phyloP scores from a whole-genome alignment of 2,888 invertebrate species.

The Bibio marci region DNA sequence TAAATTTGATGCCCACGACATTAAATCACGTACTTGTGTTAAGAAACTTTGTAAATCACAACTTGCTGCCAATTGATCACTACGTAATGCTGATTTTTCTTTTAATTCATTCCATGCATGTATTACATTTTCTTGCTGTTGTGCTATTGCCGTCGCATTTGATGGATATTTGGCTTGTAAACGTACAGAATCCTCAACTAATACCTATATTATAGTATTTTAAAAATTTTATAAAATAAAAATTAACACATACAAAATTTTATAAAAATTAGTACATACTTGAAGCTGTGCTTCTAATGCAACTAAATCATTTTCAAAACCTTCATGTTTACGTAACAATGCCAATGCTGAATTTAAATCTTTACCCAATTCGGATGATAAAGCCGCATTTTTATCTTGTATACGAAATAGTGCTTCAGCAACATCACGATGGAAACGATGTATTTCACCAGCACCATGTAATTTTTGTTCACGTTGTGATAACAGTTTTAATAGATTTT shows the following conservation, averaged over 20 bases:
- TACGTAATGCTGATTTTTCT: slow-evolving; percentile 60
- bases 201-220: slow-evolving; percentile 23
- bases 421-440: slow-evolving; percentile 91
- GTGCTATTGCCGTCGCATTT: slow-evolving; percentile 76
- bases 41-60: slow-evolving; percentile 80
- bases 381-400: slow-evolving; percentile 72
- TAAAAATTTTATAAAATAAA: slow-evolving; percentile 26
- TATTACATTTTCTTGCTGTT: slow-evolving; percentile 71
- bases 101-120: slow-evolving; percentile 78
- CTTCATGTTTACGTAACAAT: slow-evolving; percentile 73
- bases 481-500: slow-evolving; percentile 69
- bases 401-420: slow-evolving; percentile 80
- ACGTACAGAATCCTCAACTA: slow-evolving; percentile 83
- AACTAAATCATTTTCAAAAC: slow-evolving; percentile 82
- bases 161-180: slow-evolving; percentile 80
- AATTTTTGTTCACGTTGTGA: slow-evolving; percentile 73
- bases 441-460: slow-evolving; percentile 90
- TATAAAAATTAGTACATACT: slow-evolving; percentile 17
- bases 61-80: slow-evolving; percentile 68
- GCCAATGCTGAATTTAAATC: slow-evolving; percentile 76
- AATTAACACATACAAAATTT: slow-evolving; percentile 13
- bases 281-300: slow-evolving; percentile 83
- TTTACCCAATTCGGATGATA: slow-evolving; percentile 62
- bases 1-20: slow-evolving; percentile 71
- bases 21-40: slow-evolving; percentile 70